phyloP scores from a whole-genome alignment of 1,140 invertebrate genomes.

The Bombus waltoni region DNA sequence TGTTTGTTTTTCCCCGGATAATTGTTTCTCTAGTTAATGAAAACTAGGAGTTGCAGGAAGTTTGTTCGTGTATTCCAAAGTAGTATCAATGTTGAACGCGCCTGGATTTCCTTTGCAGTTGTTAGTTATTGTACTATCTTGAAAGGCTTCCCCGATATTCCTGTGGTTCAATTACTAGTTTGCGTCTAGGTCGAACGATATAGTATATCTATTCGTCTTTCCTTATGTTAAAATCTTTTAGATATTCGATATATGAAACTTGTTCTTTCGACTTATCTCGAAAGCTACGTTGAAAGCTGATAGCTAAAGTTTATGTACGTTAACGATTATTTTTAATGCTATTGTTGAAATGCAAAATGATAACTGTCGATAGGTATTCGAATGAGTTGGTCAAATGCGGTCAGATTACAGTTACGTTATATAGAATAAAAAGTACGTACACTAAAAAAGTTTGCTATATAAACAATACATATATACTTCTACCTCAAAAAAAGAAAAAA shows the following conservation, averaged over 20 bases:
- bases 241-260: not conserved
- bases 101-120: not conserved
- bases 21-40: not conserved
- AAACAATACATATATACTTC: not conserved
- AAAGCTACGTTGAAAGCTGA: too few relatives aligned
- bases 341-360: not conserved
- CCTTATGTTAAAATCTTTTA: not conserved
- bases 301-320: too few relatives aligned
- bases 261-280: too few relatives aligned
- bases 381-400: too few relatives aligned
- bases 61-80: not conserved
- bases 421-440: too few relatives aligned
- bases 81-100: not conserved
- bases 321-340: not conserved
- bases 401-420: too few relatives aligned
- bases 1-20: not conserved
- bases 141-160: not conserved
- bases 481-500: too few relatives aligned
- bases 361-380: not conserved
- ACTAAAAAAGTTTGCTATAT: too few relatives aligned
- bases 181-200: not conserved
- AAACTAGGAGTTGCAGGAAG: not conserved
- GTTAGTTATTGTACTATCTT: not conserved
- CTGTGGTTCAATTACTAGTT: not conserved
- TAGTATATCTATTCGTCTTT: not conserved